Percentiles rank a stretch among this genome's conserved stretches.
Evolutionary conservation across 2,113 vertebrate genomes (phyloP).

Genomic region (Anarhynchus alexandrinus): DNA sequence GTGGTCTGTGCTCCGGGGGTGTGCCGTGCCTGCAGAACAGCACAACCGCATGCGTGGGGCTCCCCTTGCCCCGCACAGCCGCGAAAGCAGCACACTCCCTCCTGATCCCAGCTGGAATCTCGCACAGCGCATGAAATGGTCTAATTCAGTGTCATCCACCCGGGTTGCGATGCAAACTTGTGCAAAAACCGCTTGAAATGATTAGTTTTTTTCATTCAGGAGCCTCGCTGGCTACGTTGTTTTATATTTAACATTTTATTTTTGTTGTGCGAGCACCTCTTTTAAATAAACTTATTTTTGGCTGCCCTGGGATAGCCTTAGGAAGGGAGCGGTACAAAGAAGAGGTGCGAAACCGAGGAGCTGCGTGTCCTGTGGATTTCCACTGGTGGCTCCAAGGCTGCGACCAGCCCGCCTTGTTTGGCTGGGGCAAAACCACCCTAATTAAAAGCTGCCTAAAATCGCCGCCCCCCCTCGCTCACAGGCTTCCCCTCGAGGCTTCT

Average conservation of each 20-base stretch:
- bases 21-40: no score
- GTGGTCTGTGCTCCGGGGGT: no score
- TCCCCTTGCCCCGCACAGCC: no score
- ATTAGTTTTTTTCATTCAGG: not conserved
- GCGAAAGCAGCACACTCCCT: no score
- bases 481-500: not conserved
- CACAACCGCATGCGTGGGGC: no score
- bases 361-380: not conserved
- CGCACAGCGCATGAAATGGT: no score
- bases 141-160: not conserved
- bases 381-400: rapidly evolving
- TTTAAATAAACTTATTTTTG: not conserved
- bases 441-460: not conserved
- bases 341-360: not conserved
- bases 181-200: not conserved
- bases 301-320: not conserved
- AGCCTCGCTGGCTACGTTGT: rapidly evolving
- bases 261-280: rapidly evolving
- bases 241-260: rapidly evolving
- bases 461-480: rapidly evolving
- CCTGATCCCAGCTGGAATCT: no score
- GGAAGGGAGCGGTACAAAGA: not conserved
- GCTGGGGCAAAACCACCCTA: rapidly evolving
- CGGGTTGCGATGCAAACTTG: not conserved
- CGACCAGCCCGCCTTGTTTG: rapidly evolving